phyloP scores from a whole-genome alignment of 30 jellyfish, hydroid and myxozoan genomes.

The Aurelia aurita region DNA sequence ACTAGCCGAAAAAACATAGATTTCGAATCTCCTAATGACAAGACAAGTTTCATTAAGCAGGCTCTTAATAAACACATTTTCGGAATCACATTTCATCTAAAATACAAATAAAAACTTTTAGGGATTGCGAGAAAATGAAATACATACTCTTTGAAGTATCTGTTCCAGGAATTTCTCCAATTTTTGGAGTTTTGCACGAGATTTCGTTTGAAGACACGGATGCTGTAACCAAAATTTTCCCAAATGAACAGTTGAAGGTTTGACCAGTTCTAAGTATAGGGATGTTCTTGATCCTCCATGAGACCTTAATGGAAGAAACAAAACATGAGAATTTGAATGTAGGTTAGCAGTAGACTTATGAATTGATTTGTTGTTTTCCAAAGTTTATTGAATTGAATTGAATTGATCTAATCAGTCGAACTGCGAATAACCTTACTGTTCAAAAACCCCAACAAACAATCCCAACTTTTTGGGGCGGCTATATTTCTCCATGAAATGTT shows the following conservation, averaged over 20 bases:
- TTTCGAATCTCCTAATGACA: no score
- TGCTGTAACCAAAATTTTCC: slow-evolving; percentile 16
- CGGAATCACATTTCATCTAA: not conserved
- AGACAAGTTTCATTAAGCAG: not conserved
- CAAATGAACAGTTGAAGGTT: slow-evolving; percentile 64
- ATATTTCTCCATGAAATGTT: no score
- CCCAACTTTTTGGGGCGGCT: no score
- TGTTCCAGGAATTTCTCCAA: slow-evolving; percentile 59
- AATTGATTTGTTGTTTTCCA: no score
- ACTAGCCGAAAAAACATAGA: no score
- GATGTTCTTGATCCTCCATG: slow-evolving; percentile 50
- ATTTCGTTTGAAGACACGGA: slow-evolving; percentile 38
- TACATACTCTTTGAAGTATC: slow-evolving; percentile 39
- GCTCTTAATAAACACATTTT: not conserved
- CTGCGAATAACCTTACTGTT: no score
- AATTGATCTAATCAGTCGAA: no score
- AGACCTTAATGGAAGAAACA: slow-evolving; percentile 14
- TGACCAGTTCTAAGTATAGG: slow-evolving; percentile 45
- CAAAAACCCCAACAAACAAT: no score
- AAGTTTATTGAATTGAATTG: no score
- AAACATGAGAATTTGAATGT: not conserved
- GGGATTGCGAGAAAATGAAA: not conserved
- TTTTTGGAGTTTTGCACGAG: slow-evolving; percentile 50
- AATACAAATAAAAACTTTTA: not conserved
- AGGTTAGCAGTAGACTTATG: no score